A percentile compares a stretch with the other conserved stretches of the same genome.
phyloP scores from a whole-genome alignment of 2,888 invertebrate genomes.

The Tachystola acroxantha region DNA sequence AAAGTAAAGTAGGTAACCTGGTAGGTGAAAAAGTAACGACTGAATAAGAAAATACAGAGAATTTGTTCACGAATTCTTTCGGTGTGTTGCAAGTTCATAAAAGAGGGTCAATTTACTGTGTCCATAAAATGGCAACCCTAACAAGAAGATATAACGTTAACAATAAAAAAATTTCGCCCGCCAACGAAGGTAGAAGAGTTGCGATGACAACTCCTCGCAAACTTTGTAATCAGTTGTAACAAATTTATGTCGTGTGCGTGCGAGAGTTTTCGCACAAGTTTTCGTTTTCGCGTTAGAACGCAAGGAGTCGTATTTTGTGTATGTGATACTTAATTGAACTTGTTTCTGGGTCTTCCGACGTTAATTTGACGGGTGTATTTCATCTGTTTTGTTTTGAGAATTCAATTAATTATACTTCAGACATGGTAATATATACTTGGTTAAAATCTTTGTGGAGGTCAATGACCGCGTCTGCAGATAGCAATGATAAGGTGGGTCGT shows the following conservation, averaged over 20 bases:
- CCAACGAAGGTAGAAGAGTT: slow-evolving; percentile 64
- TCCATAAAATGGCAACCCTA: not conserved
- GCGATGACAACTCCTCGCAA: slow-evolving; percentile 66
- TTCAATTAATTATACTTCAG: too few relatives aligned
- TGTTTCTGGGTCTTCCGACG: slow-evolving; percentile 24
- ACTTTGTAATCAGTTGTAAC: slow-evolving; percentile 74
- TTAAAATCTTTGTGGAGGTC: too few relatives aligned
- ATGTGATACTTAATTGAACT: slow-evolving; percentile 21
- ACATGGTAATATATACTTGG: too few relatives aligned
- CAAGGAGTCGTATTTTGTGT: slow-evolving; percentile 19
- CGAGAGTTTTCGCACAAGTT: slow-evolving; percentile 21
- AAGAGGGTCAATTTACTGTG: too few relatives aligned
- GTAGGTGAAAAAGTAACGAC: too few relatives aligned
- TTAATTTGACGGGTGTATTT: slow-evolving; percentile 25
- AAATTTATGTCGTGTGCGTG: slow-evolving; percentile 71
- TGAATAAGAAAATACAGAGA: too few relatives aligned
- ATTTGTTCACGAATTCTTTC: too few relatives aligned
- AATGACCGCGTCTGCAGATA: too few relatives aligned
- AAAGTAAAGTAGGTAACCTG: too few relatives aligned
- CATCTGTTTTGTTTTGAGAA: too few relatives aligned
- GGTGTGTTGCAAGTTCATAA: too few relatives aligned
- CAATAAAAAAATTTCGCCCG: slow-evolving; percentile 64
- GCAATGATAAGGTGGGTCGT: too few relatives aligned
- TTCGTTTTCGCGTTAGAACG: slow-evolving; percentile 11
- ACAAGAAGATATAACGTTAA: slow-evolving; percentile 58